Evolutionary conservation across 2,797 vertebrate genomes (phyloP), one percentile per base, ranked within the genome.

Genomic region (Amblyraja radiata): DNA sequence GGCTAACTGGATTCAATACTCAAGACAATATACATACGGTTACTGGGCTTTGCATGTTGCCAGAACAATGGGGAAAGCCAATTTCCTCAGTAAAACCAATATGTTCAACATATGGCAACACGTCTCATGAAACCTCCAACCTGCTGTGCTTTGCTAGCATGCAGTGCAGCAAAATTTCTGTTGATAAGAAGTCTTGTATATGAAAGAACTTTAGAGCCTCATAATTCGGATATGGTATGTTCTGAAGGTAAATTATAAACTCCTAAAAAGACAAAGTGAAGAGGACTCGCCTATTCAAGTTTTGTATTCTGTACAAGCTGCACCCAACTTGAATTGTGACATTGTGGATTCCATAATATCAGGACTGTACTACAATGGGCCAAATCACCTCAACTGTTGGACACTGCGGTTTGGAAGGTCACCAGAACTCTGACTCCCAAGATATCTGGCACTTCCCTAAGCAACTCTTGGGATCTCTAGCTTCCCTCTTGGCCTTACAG

Each of bases 51-150:
- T 86, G 58, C 23, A n/a, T 61, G 73, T 25, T 74, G 90, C 39
- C 90, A 91, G 71, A 4, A 91, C 11, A 6, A 54, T 91, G 71
- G 90, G 90, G 90, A 91, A 74, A 71, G 73, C 39, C 21, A 21
- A 74, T 36, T 91, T 91, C 71, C 90, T 91, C 74, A 39, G 68
- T 74, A 73, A 54, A 91, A 39, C 68, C 90, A 91, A 74, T 91
- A 54, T 91, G 90, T 91, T 91, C 23, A 25, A 74, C 90, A 74
- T 91, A 74, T 91, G 90, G 71, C 90, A 91, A 46, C 39, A 28
- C 39, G 28, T 91, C 68, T 91, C 71, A 25, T 39, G 68, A 91
- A 91, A 46, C 36, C 73, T 54, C 68, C 90, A 74, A 91, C 90
- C 90, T 74, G 68, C 68, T 74, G 39, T 21, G 39, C 39, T 91